Base-by-base conservation (phyloP, 2,888 invertebrate genomes). In the Vesta saturnalis region DNA sequence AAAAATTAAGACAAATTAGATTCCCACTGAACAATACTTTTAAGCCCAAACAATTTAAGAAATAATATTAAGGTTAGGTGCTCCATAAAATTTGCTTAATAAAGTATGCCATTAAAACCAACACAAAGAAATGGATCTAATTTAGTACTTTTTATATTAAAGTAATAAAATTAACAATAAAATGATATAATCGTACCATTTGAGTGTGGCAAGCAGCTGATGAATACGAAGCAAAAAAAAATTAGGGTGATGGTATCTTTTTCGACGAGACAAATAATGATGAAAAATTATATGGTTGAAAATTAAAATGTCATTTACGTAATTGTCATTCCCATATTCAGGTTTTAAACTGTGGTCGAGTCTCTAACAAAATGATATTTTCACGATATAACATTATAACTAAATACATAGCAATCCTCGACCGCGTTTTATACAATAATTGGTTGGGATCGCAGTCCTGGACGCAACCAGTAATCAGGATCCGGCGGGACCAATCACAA, bases 371-470 rank as follows among this genome's bases (percentile, higher is more conserved):
- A 82, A 81, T 81, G 80, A 79, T 81, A 81, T 80, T 78, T 81
- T 79, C 80, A 81, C 79, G 81, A 82, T 78, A 78, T 75, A 78
- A 77, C 77, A 82, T 82, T 80, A 81, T 75, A 71, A 76, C 72
- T 78, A 82, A 81, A 80, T 72, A 79, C 76, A 78, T 76, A 77
- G 77, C 71, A 76, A 77, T 74, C 67, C 63, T 69, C 77, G 78
- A 77, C 78, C 82, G 79, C 79, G 80, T 79, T 81, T 81, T 80
- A 77, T 79, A 75, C 78, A 80, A 80, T 83, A 82, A 82, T 82
- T 83, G 82, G 81, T 77, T 73, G 77, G 79, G 78, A 74, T 71
- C 68, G 49, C 39, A 76, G 79, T 61, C 47, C 62, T 52, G 60
- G 69, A 60, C 65, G 61, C 56, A 72, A 71, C 70, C 67, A 68